Base-by-base conservation (phyloP, 2,797 vertebrate species). In the Hipposideros larvatus region DNA sequence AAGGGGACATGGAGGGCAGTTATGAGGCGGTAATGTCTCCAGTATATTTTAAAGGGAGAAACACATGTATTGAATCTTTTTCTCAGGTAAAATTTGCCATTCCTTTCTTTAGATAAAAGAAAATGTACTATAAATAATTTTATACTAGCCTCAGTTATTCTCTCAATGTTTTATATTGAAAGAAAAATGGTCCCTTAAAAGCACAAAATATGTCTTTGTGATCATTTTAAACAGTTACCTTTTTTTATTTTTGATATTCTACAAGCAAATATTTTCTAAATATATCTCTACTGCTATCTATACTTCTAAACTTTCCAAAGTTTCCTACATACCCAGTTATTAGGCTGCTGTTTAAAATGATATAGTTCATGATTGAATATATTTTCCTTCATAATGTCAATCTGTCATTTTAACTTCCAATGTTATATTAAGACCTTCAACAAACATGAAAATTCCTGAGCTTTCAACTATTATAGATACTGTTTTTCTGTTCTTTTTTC, bases 211-310 rank as follows among this genome's bases (percentile, higher is more conserved):
- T 34, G 3, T 79, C 51, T 68, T 84, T 13, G 61, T 80, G 16
- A 43, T 55, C 41, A 83, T 78, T 92, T 92, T 86, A 37, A 65
- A 71, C 8, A 37, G 5, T 51, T 51, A 61, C 1, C 48, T 66
- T 66, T 68, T 37, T 48, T 19, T 26, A 43, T 31, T 82, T 74
- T 90, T 75, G n/a, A 66, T 16, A 46, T 3, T 51, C 16, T 73
- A 57, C 1, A 63, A 78, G 48, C n/a, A 46, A 87, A 83, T 77
- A 90, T 95, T 92, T 80, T 53, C 26, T 48, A 61, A 79, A 55
- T 68, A 80, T 73, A 31, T 84, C n/a, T n/a, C 19, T 84, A 55
- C 16, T 37, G 26, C 0, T n/a, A 37, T 37, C 0, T n/a, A 37
- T 37, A 70, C 14, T 94, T 86, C 2, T 16, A 48, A 75, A 15